A percentile compares a stretch with the other conserved stretches of the same genome.
Conservation (phyloP, 2,113 vertebrate species). For the Clinocottus analis region DNA sequence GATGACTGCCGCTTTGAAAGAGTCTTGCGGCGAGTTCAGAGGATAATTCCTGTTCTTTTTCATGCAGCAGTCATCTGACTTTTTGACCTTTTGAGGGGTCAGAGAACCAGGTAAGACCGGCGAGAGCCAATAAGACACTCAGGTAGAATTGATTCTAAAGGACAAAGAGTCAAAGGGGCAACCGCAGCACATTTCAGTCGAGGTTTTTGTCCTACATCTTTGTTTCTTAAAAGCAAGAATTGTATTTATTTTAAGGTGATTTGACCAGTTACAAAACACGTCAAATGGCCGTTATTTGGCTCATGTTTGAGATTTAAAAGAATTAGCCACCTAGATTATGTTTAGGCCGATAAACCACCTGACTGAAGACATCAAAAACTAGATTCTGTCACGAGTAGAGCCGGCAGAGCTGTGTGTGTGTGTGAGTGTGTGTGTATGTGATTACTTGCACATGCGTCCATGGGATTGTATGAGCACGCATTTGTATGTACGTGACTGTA, state of each 20-base stretch:
- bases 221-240: constrained; percentile 6
- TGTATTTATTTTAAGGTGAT: constrained; percentile 5
- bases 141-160: constrained; percentile 29
- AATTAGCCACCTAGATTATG: constrained; percentile 15
- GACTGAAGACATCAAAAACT: constrained; percentile 5
- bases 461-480: background rate
- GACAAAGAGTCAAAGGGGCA: constrained; percentile 53
- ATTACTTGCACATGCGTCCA: constrained; percentile 26
- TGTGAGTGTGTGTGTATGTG: constrained; percentile 7
- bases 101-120: constrained; percentile 43
- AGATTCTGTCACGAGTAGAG: background rate
- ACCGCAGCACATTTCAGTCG: constrained; percentile 1
- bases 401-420: background rate
- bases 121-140: constrained; percentile 26
- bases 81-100: constrained; percentile 58
- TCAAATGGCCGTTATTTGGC: background rate
- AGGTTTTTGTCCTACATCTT: background rate
- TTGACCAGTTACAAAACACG: background rate
- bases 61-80: constrained; percentile 40
- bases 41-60: constrained; percentile 48
- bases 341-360: constrained; percentile 6
- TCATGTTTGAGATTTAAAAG: constrained; percentile 1
- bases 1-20: constrained; percentile 64
- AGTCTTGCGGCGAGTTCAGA: constrained; percentile 49
- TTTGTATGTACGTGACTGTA: constrained; percentile 11